Evolutionary conservation across 1,140 invertebrate genomes (phyloP).

Genomic region (Ectropis grisescens): DNA sequence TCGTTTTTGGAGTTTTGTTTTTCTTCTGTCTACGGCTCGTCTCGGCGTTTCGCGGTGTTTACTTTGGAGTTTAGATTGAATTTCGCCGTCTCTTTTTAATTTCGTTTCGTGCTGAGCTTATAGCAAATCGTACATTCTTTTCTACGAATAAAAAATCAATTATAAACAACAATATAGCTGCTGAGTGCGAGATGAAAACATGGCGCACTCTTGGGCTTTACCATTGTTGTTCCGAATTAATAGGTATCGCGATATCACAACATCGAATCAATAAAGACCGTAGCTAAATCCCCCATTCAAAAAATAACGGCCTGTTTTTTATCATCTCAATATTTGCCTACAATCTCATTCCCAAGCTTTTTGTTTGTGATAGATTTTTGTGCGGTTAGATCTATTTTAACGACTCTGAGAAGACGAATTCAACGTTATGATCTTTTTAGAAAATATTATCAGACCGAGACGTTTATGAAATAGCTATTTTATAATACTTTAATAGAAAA

Average conservation of each 20-base stretch:
- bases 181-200: conserved; percentile 30
- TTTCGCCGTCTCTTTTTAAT: conserved; percentile 31
- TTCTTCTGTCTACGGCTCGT: conserved; percentile 57
- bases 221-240: conserved; percentile 49
- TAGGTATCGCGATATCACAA: conserved; percentile 49
- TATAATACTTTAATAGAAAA: no score
- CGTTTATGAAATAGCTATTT: no score
- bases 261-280: conserved; percentile 49
- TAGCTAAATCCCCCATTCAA: conserved; percentile 36
- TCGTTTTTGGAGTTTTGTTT: conserved; percentile 51
- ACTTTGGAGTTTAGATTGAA: conserved; percentile 53
- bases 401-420: no score
- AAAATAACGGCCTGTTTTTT: conserved; percentile 37
- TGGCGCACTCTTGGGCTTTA: conserved; percentile 15
- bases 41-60: conserved; percentile 47
- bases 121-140: conserved; percentile 23
- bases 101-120: conserved; percentile 22
- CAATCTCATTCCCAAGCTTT: conserved; percentile 3
- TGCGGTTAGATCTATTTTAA: no score
- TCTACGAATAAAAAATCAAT: conserved; percentile 38
- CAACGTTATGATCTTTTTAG: no score
- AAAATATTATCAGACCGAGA: no score
- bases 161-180: conserved; percentile 28
- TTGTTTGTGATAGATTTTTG: conserved; percentile 6
- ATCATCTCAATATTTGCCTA: conserved; percentile 6